These are phyloP conservation scores for Beris morrisii DNA, from an alignment of 2,888 invertebrate genomes.

Conservation along the genomic window DNA sequence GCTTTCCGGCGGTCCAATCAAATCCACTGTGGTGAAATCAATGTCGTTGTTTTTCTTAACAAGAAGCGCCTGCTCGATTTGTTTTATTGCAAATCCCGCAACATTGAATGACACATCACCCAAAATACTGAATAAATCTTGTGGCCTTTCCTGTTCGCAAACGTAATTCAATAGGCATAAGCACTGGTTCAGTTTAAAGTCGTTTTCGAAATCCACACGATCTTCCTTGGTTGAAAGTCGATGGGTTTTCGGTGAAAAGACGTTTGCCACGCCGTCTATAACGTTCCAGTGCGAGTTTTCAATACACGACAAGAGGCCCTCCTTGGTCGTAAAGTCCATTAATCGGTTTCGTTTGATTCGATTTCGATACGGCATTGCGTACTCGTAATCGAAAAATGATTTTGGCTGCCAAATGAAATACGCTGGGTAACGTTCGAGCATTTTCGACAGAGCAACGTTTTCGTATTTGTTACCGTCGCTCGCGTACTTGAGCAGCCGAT, in stretches of 20 bases:
- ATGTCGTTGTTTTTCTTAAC: conserved; percentile 67
- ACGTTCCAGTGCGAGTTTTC: conserved; percentile 51
- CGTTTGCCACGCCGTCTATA: conserved; percentile 50
- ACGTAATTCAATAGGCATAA: conserved; percentile 70
- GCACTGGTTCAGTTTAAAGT: conserved; percentile 79
- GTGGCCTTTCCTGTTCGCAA: conserved; percentile 43
- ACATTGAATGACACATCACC: neutral
- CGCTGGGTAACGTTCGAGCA: conserved; percentile 64
- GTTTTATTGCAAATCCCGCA: conserved; percentile 69
- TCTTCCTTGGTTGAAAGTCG: conserved; percentile 48
- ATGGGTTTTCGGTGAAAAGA: conserved; percentile 70
- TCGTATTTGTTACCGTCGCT: conserved; percentile 51
- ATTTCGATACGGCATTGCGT: conserved; percentile 49
- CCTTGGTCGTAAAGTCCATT: conserved; percentile 58
- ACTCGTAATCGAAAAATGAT: conserved; percentile 41
- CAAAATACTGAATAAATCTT: neutral
- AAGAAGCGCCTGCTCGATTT: conserved; percentile 68
- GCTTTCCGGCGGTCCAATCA: conserved; percentile 40
- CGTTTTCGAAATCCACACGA: conserved; percentile 53
- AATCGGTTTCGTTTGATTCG: conserved; percentile 47
- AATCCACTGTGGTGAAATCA: conserved; percentile 49
- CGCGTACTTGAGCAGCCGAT: conserved; percentile 48
- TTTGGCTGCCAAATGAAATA: conserved; percentile 71
- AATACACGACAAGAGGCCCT: conserved; percentile 55
- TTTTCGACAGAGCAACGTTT: conserved; percentile 60